Evolutionary conservation across 2,113 vertebrate species (phyloP), one percentile per base, ranked within the genome.

Genomic region (Hippocampus mohnikei): DNA sequence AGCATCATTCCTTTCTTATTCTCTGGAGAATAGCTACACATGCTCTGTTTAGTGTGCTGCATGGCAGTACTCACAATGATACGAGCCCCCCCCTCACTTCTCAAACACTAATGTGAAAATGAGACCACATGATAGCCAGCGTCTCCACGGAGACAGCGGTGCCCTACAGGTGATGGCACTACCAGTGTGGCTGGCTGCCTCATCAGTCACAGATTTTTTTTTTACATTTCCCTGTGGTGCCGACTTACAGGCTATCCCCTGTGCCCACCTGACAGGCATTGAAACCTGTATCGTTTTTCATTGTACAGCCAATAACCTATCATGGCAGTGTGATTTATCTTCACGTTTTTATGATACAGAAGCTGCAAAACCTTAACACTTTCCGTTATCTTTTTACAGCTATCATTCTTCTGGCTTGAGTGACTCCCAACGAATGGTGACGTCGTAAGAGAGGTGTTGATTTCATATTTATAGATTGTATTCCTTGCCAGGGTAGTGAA

Each of bases 151-250:
- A 69, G 29, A 66, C 25, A 21, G 72, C 70, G 75, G 70, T 69
- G 71, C 66, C 83, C 78, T 80, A 61, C 80, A 84, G 82, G 79
- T 81, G 78, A 68, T 82, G 73, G 76, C 77, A 77, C 61, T n/a
- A 63, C 66, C 72, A 73, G 66, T 50, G 48, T 37, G 69, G 42
- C 67, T 72, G 56, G 59, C 53, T 62, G 50, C 37, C 59, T 72
- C 33, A 81, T 80, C 82, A 71, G 68, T 67, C 42, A 84, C 56
- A 72, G 69, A 85, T 77, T 74, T 72, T 15, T 44, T 44, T 44
- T 44, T 44, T 50, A 82, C 75, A 78, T 77, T 68, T 85, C 71
- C 72, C 46, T 10, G 20, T 65, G 75, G 76, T 67, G 81, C 58
- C 78, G 53, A 76, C 40, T 77, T 73, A 72, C 71, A 79, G 62